A percentile compares a stretch with the other conserved stretches of the same genome.
Conservation (phyloP, 2,888 invertebrate genomes). For the Athetis lepigone region DNA sequence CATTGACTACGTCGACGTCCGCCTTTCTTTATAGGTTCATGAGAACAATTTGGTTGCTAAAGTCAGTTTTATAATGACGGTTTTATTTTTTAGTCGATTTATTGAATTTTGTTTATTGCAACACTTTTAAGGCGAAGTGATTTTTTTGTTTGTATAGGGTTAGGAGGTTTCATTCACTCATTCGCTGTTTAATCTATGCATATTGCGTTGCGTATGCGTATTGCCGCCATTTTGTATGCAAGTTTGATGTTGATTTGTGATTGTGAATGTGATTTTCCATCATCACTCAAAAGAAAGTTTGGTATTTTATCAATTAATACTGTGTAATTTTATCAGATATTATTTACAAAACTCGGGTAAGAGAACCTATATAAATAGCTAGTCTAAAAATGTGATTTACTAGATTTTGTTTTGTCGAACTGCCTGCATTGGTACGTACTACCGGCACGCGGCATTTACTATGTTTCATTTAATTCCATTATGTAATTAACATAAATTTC, state of each 20-base stretch:
- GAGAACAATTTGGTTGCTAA: no score
- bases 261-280: constrained; percentile 3
- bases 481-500: constrained; percentile 7
- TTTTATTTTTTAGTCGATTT: no score
- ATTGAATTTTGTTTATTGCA: no score
- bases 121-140: no score
- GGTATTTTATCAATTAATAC: constrained; percentile 14
- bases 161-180: no score
- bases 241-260: constrained; percentile 1
- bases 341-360: constrained; percentile 14
- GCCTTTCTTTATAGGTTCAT: no score
- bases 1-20: no score
- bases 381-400: neutral
- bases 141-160: no score
- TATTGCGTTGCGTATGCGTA: no score
- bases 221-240: constrained; percentile 60
- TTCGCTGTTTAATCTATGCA: no score
- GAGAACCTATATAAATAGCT: neutral
- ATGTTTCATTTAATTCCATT: constrained; percentile 31
- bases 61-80: no score
- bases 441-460: constrained; percentile 52
- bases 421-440: neutral
- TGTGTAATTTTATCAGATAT: constrained; percentile 12
- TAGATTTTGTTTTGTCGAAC: constrained; percentile 15
- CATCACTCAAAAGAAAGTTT: constrained; percentile 8